Conservation (phyloP, 2,113 vertebrate species). For the Plectropomus leopardus region DNA sequence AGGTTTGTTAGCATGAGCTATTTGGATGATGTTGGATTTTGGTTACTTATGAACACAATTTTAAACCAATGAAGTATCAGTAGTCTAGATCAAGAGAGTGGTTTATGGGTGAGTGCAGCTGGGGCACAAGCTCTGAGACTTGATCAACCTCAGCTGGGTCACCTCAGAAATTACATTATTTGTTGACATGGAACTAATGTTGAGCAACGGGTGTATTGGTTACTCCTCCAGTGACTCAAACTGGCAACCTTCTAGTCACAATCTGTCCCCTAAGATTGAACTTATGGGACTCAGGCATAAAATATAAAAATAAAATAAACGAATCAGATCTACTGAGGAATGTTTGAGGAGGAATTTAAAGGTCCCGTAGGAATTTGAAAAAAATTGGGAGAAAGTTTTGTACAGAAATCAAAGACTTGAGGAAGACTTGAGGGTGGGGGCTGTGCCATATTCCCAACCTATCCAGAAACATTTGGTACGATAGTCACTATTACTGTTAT, state of each 20-base stretch:
- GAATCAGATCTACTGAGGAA: neutral
- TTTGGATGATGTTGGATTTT: too few relatives aligned
- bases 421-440: neutral
- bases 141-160: too few relatives aligned
- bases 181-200: too few relatives aligned
- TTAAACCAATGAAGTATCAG: too few relatives aligned
- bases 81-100: too few relatives aligned
- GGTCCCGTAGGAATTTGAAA: neutral
- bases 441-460: neutral
- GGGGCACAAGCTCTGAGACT: too few relatives aligned
- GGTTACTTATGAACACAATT: too few relatives aligned
- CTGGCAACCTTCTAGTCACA: neutral
- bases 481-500: neutral
- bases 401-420: neutral
- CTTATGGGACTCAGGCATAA: neutral
- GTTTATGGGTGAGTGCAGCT: too few relatives aligned
- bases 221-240: neutral
- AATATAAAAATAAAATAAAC: neutral
- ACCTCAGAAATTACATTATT: too few relatives aligned
- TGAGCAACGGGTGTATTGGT: too few relatives aligned
- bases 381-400: neutral
- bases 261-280: too few relatives aligned
- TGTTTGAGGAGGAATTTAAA: neutral
- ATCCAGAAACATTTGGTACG: neutral
- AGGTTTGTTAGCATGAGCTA: too few relatives aligned